These are phyloP conservation scores for Nothobranchius kuhntae DNA, from an alignment of 2,113 vertebrate species.

Conservation along the genomic window DNA sequence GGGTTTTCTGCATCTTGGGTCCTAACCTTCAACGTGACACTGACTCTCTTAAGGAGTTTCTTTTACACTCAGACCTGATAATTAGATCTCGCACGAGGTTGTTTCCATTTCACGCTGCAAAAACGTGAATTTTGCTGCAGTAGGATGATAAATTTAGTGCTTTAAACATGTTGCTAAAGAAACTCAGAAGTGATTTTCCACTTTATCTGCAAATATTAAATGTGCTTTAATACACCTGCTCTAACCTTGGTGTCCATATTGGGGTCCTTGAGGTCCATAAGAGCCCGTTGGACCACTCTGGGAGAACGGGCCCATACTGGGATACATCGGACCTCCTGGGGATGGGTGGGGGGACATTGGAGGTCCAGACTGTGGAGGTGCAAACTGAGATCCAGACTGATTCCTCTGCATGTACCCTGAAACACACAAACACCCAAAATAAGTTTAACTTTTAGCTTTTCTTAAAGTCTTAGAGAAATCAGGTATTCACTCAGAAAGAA, in stretches of 20 bases:
- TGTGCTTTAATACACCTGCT: background rate
- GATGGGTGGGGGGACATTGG: slow-evolving; percentile 92
- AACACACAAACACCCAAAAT: slow-evolving; percentile 43
- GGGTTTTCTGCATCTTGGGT: no score
- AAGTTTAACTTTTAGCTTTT: slow-evolving; percentile 8
- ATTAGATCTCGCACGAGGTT: no score
- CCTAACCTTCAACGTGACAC: no score
- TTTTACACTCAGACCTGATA: no score
- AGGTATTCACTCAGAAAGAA: background rate
- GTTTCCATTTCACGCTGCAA: no score
- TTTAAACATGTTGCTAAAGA: no score
- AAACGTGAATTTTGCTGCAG: no score
- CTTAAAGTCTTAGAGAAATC: background rate
- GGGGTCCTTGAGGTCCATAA: slow-evolving; percentile 90
- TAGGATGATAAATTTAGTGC: no score
- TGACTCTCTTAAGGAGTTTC: no score
- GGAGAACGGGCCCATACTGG: slow-evolving; percentile 87
- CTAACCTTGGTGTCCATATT: slow-evolving; percentile 94
- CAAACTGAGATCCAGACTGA: slow-evolving; percentile 87
- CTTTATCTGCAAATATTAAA: no score
- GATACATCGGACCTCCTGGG: slow-evolving; percentile 87
- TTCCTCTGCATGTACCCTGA: slow-evolving; percentile 93
- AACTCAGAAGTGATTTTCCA: no score
- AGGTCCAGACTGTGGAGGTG: slow-evolving; percentile 87
- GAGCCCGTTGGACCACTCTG: slow-evolving; percentile 86